These are phyloP conservation scores for Melanostigma gelatinosum DNA, from an alignment of 2,113 vertebrate genomes.

Conservation along the genomic window DNA sequence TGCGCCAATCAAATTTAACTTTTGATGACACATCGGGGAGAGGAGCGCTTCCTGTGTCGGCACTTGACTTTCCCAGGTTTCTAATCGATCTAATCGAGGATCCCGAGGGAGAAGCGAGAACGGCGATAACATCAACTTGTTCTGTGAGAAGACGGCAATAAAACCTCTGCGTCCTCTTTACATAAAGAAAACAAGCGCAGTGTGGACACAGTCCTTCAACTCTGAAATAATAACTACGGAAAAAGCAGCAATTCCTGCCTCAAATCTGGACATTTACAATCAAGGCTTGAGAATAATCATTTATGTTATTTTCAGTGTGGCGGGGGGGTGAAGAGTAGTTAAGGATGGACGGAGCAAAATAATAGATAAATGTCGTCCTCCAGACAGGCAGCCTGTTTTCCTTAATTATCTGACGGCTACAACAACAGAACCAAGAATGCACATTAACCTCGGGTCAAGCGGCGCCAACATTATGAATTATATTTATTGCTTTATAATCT, in stretches of 20 bases:
- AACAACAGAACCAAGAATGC: constrained; percentile 20
- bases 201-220: constrained; percentile 15
- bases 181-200: background rate
- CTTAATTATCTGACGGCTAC: constrained; percentile 36
- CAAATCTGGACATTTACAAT: constrained; percentile 3
- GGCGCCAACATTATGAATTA: constrained; percentile 4
- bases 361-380: constrained; percentile 1
- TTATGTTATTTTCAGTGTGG: background rate
- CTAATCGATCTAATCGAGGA: constrained; percentile 63
- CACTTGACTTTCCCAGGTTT: constrained; percentile 66
- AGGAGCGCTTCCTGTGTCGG: constrained; percentile 59
- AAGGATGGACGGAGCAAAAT: background rate
- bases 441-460: constrained; percentile 53
- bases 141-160: constrained; percentile 19
- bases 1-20: constrained; percentile 62
- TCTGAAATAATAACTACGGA: background rate
- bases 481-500: constrained; percentile 34
- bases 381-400: background rate
- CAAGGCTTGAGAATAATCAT: background rate
- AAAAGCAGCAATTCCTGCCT: background rate
- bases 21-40: constrained; percentile 61
- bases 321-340: background rate
- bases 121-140: constrained; percentile 45
- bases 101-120: constrained; percentile 16
- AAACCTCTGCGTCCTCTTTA: background rate